Evolutionary conservation across 2,797 vertebrate species (phyloP).

Genomic region (Rhabdophis nuchalis): DNA sequence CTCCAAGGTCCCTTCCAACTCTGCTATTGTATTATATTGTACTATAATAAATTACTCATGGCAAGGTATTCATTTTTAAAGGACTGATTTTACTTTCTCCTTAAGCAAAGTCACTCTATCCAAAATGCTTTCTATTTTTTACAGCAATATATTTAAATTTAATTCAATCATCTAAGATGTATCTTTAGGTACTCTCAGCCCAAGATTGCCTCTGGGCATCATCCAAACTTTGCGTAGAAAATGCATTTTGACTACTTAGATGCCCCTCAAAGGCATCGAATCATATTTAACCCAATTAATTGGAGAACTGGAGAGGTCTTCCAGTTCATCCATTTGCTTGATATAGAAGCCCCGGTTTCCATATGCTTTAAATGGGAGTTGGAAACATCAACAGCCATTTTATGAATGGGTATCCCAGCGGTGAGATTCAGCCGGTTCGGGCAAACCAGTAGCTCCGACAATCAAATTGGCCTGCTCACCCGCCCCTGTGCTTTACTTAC

Average conservation of each 20-base stretch:
- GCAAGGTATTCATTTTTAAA: not conserved
- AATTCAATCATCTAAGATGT: not conserved
- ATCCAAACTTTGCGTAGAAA: not conserved
- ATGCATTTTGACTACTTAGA: not conserved
- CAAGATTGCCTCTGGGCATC: not conserved
- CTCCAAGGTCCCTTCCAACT: too few relatives aligned
- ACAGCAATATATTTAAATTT: not conserved
- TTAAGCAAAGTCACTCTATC: not conserved
- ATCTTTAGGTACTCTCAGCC: not conserved
- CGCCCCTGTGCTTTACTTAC: too few relatives aligned
- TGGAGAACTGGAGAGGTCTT: not conserved
- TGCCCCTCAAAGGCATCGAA: not conserved
- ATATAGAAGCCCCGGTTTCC: not conserved
- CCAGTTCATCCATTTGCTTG: not conserved
- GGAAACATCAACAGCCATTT: not conserved
- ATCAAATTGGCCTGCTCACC: too few relatives aligned
- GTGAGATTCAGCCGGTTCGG: too few relatives aligned
- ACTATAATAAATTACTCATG: not conserved
- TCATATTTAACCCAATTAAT: not conserved
- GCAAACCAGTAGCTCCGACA: too few relatives aligned
- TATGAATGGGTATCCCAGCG: not conserved
- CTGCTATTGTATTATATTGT: too few relatives aligned
- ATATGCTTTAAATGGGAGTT: not conserved
- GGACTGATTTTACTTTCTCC: not conserved
- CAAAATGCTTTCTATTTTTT: not conserved